Base-by-base conservation (phyloP, 1,140 invertebrate genomes). In the Phymastichus coffea region DNA sequence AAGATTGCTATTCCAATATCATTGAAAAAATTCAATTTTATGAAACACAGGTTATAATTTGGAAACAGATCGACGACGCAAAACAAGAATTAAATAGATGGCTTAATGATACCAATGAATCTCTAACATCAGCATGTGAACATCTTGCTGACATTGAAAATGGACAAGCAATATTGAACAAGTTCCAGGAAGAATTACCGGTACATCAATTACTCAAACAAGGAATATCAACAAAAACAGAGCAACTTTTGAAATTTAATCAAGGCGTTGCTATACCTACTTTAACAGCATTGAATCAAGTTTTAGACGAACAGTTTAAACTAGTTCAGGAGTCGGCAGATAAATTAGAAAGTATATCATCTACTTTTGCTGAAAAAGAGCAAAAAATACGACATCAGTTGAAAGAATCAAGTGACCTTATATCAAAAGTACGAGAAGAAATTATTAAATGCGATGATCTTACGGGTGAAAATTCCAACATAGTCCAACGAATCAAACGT, bases 401-500 rank as follows among this genome's bases (percentile, higher is more conserved):
- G 7, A 93, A 92, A 78, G 79, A 78, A 15, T 80, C 85, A 1
- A 85, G 85, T 30, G 88, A 89, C 47, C 78, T 80, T 48, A 82
- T 94, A 1, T 87, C 86, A 20, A 88, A 87, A 64, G 84, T 95
- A 44, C 84, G 93, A 20, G 94, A 97, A 72, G 84, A 88, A 44
- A 85, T 96, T 1, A 89, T 93, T 10, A 93, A 92, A 76, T 95
- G 92, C 76, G 94, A 97, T 72, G 92, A 96, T 77, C 84, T 94
- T 68, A 91, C 90, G 12, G 94, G 94, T 1, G 88, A 93, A 66
- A 93, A 93, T 72, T 83, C 84, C 3, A 91, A 92, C 71, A 89
- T 96, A 52, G 78, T 95, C 30, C 84, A 87, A 56, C 83, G 93
- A 63, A 81, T 95, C 7, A 85, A 89, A 61, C 87, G 87, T 64